A percentile compares a stretch with the other conserved stretches of the same genome.
Conservation (phyloP, 2,888 invertebrate genomes). For the Polyommatus iphigenia region DNA sequence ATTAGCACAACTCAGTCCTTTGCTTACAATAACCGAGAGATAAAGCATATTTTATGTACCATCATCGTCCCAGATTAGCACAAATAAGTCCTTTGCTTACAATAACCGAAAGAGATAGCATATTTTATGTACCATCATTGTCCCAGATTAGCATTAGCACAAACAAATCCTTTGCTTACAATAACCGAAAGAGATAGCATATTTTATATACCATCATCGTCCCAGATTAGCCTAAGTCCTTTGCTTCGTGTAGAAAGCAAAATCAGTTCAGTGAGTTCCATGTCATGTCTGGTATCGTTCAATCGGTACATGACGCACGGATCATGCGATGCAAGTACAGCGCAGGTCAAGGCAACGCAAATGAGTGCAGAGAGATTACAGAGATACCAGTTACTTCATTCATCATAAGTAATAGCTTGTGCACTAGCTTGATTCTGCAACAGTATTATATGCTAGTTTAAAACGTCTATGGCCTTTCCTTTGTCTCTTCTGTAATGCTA, state of each 20-base stretch:
- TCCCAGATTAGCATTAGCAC: not conserved
- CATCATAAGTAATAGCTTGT: not conserved
- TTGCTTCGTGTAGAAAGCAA: not conserved
- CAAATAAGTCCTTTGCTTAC: no score
- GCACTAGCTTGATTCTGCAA: not conserved
- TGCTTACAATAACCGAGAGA: no score
- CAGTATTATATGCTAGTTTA: not conserved
- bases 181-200: not conserved
- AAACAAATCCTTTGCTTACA: not conserved
- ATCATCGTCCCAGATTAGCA: no score
- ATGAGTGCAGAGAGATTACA: slow-evolving; percentile 15
- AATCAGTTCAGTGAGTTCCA: not conserved
- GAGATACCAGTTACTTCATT: slow-evolving; percentile 11
- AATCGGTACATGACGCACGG: slow-evolving; percentile 27
- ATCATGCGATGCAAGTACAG: slow-evolving; percentile 45
- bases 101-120: no score
- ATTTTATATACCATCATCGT: not conserved
- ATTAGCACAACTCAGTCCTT: no score
- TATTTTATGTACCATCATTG: no score
- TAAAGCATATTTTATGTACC: no score
- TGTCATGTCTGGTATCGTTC: not conserved
- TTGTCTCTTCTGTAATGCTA: no score
- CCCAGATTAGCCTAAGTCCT: not conserved
- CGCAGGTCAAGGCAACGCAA: slow-evolving; percentile 53
- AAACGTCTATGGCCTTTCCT: no score